Evolutionary conservation across 2,797 vertebrate genomes (phyloP), one percentile per base, ranked within the genome.

Genomic region (Eupleurogrammus muticus): DNA sequence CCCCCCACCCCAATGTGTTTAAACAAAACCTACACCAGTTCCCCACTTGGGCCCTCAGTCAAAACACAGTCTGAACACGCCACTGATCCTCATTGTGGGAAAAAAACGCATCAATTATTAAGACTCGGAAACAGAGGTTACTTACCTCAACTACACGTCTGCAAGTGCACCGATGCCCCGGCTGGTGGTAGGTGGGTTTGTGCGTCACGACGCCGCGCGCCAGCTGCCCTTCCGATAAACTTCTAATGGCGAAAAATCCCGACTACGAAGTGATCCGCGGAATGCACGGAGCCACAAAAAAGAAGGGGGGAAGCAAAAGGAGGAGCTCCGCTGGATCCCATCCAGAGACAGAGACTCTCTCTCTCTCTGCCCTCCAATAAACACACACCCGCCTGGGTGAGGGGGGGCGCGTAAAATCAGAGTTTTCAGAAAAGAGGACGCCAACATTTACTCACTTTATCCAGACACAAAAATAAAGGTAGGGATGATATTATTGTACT

Each of bases 281-380:
- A 72, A 46, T 20, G 51, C 6, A 32, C 9, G 1, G 56, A 70
- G 50, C 9, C 5, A 19, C 1, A 9, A 42, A 8, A 36, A 8
- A n/a, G n/a, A n/a, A n/a, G n/a, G n/a, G n/a, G 38, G 78, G 56
- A 65, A 84, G 75, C 64, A 0, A 62, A 48, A 79, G 84, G 89
- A 85, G 87, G 83, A 73, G 80, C 66, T 73, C 62, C 9, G 35
- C 40, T 49, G 54, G 20, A 23, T 49, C 19, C 28, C 24, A 52
- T 28, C 47, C 42, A 75, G 11, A 13, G 5, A 34, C 2, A 0
- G 4, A 52, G n/a, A 72, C 42, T 13, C 6, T 1, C 24, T 4
- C 52, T 1, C 58, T 14, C 12, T 35, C n/a, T 14, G 35, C 9
- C 1, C 16, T 13, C 20, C n/a, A 24, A 55, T 44, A 67, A 53